These are phyloP conservation scores for Pycnomerus fuliginosus DNA, from an alignment of 2,888 invertebrate species.

Conservation along the genomic window DNA sequence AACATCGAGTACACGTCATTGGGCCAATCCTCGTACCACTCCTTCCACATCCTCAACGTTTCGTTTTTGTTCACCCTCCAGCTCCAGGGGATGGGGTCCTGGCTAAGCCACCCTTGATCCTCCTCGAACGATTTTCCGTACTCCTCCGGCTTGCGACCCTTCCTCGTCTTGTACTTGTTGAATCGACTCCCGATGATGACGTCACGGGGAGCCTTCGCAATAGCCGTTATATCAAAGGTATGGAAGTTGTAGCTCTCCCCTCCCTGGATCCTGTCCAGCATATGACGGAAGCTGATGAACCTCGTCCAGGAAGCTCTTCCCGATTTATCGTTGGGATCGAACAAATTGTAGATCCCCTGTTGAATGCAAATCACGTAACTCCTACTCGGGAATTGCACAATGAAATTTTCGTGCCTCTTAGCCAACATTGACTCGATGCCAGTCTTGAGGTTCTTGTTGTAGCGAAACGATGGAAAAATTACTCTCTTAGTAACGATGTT, in stretches of 20 bases:
- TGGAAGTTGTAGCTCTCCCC: conserved; percentile 55
- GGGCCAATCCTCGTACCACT: conserved; percentile 69
- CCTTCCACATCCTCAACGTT: conserved; percentile 58
- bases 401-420: conserved; percentile 57
- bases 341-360: conserved; percentile 61
- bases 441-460: conserved; percentile 35
- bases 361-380: conserved; percentile 59
- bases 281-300: conserved; percentile 49
- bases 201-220: conserved; percentile 57
- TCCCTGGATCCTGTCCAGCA: conserved; percentile 37
- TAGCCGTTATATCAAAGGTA: conserved; percentile 59
- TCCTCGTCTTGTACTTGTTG: conserved; percentile 53
- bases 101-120: conserved; percentile 46
- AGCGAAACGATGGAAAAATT: conserved; percentile 55
- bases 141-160: conserved; percentile 48
- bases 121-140: conserved; percentile 47
- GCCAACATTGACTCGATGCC: conserved; percentile 44
- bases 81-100: conserved; percentile 49
- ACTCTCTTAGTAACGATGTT: conserved; percentile 60
- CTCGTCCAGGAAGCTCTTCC: conserved; percentile 55
- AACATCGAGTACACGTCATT: conserved; percentile 68
- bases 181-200: conserved; percentile 53
- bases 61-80: conserved; percentile 33
- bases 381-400: conserved; percentile 59
- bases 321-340: conserved; percentile 56